phyloP scores from a whole-genome alignment of 2,113 vertebrate species.

The Ariopsis seemanni region DNA sequence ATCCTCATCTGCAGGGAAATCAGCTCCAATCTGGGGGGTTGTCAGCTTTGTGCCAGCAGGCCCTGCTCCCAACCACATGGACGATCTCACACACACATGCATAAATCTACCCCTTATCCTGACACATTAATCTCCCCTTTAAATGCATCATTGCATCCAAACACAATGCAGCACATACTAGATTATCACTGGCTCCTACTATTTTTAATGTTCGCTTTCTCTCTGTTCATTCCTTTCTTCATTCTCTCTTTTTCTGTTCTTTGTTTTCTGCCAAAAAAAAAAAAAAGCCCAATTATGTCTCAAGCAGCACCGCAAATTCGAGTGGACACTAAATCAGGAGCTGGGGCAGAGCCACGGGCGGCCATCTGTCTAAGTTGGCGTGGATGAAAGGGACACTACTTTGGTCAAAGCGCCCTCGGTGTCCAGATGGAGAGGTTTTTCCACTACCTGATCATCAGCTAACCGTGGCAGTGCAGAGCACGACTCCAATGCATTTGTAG shows the following conservation, averaged over 20 bases:
- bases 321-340: constrained; percentile 48
- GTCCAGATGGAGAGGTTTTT: constrained; percentile 46
- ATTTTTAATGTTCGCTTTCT: constrained; percentile 38
- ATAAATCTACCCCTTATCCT: constrained; percentile 51
- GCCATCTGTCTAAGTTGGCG: constrained; percentile 51
- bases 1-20: constrained; percentile 52
- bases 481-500: background rate
- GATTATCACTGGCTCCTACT: constrained; percentile 38
- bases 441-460: constrained; percentile 51
- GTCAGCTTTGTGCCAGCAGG: constrained; percentile 46
- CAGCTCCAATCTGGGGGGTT: constrained; percentile 49
- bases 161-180: constrained; percentile 41
- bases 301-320: constrained; percentile 42
- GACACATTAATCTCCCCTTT: constrained; percentile 60
- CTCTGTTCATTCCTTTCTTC: background rate
- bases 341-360: constrained; percentile 43
- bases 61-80: constrained; percentile 33
- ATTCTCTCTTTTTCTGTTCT: constrained; percentile 7
- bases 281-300: constrained; percentile 49
- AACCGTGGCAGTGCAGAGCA: constrained; percentile 34
- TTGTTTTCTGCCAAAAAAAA: constrained; percentile 11
- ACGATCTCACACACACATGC: constrained; percentile 15
- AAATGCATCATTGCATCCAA: constrained; percentile 53
- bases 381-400: constrained; percentile 28
- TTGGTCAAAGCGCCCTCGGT: constrained; percentile 20